Evolutionary conservation across 2,113 vertebrate genomes (phyloP), one percentile per base, ranked within the genome.

Genomic region (Geococcyx californianus): DNA sequence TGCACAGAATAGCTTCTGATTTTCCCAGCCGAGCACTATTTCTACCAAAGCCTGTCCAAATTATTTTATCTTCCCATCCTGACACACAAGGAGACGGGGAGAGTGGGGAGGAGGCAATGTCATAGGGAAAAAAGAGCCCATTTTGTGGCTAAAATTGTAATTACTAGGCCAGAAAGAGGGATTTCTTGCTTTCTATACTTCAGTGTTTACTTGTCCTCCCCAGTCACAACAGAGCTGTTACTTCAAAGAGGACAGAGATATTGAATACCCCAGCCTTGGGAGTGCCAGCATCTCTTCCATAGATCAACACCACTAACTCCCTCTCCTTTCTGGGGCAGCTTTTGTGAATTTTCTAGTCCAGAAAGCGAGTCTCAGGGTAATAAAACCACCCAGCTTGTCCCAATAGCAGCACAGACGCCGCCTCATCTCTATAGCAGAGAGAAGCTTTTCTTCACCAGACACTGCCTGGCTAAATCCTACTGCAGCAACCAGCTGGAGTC

Each of bases 401-500:
- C 81, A 31, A 68, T 68, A 80, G 18, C 64, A 83, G 25, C 44
- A 77, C 47, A 72, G 73, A 88, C 5, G 17, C 60, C 60, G 49
- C 52, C 54, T 81, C 28, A 51, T 78, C 79, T 60, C 60, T 88
- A 38, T 38, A 69, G 40, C 54, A 87, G 55, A 73, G 64, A 60
- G 34, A 84, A 75, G 40, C 34, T 64, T 84, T 92, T 70, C n/a
- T 66, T 64, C 69, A 70, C 4, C 56, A 95, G 86, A 36, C 13
- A 26, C 64, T 64, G 87, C 69, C 62, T 72, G 36, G 56, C n/a
- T 92, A 93, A 92, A 90, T 54, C 73, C 83, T 56, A 67, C 79
- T 72, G 90, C 68, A 68, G 83, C 68, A 96, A 92, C 79, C 76
- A 93, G 79, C 83, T 94, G 94, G 69, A 90, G 54, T 11, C 82